Base-by-base conservation (phyloP, 2,113 vertebrate species). In the Dipodomys stephensi region DNA sequence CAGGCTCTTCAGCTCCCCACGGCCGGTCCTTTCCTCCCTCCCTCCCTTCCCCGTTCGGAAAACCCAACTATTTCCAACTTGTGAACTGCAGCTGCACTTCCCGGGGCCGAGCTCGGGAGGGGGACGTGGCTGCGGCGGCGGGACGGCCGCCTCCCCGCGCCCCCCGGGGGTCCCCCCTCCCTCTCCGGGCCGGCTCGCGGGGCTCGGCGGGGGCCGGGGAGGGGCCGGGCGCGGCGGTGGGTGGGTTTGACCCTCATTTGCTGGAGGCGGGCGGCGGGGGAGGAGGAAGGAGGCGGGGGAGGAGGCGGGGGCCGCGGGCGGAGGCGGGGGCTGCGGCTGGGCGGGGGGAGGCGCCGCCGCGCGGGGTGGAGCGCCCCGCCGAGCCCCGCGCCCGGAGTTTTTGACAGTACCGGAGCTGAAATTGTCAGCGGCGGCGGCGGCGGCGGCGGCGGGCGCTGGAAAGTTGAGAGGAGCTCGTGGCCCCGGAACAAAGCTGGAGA, bases 401-500 rank as follows among this genome's bases (percentile, higher is more conserved):
- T 97, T 97, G 97, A 96, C 95, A 97, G 96, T 93, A 89, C 94
- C 95, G 49, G 22, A 94, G 96, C 96, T 94, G 95, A 93, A 96
- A 96, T 97, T 97, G 96, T 97, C 96, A 96, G 95, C 94, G 44
- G n/a, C n/a, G n/a, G n/a, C n/a, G n/a, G 94, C 94, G 44, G 95
- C 94, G 44, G 94, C 94, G 44, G 94, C 92, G 88, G 94, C 76
- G 87, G 94, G 95, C 84, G 87, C 96, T 53, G 96, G 91, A 94
- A 96, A 97, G 97, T 97, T 97, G 96, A 95, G 97, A 97, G 94
- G 79, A 95, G 96, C 97, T 97, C 96, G 96, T 97, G 97, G 97
- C 96, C 95, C 83, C 95, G 95, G 97, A 98, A 97, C 97, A 97
- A 97, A 98, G 97, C 96, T 96, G 94, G 93, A 96, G 94, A 97